Base-by-base conservation (phyloP, 1,140 invertebrate genomes). In the Acromyrmex heyeri region DNA sequence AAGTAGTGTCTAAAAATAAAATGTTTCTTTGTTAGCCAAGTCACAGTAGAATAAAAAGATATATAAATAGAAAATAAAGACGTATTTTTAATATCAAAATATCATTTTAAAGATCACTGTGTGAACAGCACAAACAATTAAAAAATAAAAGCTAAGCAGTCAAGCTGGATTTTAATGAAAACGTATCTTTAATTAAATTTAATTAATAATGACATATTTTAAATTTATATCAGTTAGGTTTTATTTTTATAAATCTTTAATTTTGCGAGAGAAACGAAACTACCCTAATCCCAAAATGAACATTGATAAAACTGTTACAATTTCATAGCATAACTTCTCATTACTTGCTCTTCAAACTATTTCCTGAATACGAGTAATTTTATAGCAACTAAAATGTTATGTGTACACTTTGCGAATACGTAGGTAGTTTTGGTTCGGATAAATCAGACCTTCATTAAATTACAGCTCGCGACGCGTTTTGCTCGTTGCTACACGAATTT, bases 401-500 rank as follows among this genome's bases (percentile, higher is more conserved):
- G 55, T 38, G 73, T 34, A 30, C 72, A 34, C 50, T 75, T 16
- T 24, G 65, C 72, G n/a, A 55, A 55, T 34, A 75, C 27, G 27
- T 50, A 16, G 30, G 24, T 73, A 30, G 50, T 57, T 77, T 65
- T 21, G 62, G 3, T 30, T 21, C 61, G n/a, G 27, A 83, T 61
- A 62, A 48, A 48, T 61, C 55, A 38, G 65, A 27, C 53, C 55
- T 59, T 73, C 55, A 30, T 83, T 53, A 73, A 73, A 83, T 73
- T 82, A 59, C 65, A 30, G 38, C 79, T 24, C 75, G 57, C 21
- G 21, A 48, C 21, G 38, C 67, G 55, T 59, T 73, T 62, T 30
- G 69, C 67, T 50, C 24, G 38, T 73, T 44, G 55, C 57, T 72
- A 61, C 53, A 55, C 14, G 79, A 83, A 83, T 83, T 83, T 83